Percentiles rank a stretch among this genome's conserved stretches.
Conservation (phyloP, 1,140 invertebrate species). For the Dendrolimus kikuchii region DNA sequence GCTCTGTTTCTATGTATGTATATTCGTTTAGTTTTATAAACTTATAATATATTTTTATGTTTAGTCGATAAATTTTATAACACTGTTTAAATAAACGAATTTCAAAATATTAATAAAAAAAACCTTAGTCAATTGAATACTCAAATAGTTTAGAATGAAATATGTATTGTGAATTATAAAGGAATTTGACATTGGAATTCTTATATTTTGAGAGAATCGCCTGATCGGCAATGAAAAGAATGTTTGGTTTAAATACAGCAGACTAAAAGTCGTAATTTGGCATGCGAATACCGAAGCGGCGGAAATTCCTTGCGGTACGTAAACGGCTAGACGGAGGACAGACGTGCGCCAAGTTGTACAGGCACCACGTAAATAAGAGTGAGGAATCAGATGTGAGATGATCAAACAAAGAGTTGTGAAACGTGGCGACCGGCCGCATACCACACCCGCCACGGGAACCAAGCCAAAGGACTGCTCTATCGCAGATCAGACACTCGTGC, state of each 20-base stretch:
- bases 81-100: no score
- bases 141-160: no score
- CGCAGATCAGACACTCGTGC: constrained; percentile 22
- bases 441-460: constrained; percentile 38
- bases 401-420: constrained; percentile 55
- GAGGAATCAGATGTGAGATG: constrained; percentile 26
- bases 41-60: no score
- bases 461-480: constrained; percentile 45
- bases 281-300: constrained; percentile 46
- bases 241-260: constrained; percentile 54
- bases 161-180: neutral
- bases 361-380: constrained; percentile 40
- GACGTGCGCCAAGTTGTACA: constrained; percentile 37
- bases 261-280: constrained; percentile 34
- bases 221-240: constrained; percentile 44
- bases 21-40: no score
- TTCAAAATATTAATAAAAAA: no score
- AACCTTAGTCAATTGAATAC: no score
- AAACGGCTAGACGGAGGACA: constrained; percentile 61
- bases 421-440: constrained; percentile 38
- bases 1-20: no score
- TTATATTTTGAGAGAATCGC: constrained; percentile 26
- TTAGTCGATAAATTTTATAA: no score
- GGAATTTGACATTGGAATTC: constrained; percentile 3
- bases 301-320: constrained; percentile 51